Conservation (phyloP, 2,888 invertebrate species). For the Pseudococcus viburni region DNA sequence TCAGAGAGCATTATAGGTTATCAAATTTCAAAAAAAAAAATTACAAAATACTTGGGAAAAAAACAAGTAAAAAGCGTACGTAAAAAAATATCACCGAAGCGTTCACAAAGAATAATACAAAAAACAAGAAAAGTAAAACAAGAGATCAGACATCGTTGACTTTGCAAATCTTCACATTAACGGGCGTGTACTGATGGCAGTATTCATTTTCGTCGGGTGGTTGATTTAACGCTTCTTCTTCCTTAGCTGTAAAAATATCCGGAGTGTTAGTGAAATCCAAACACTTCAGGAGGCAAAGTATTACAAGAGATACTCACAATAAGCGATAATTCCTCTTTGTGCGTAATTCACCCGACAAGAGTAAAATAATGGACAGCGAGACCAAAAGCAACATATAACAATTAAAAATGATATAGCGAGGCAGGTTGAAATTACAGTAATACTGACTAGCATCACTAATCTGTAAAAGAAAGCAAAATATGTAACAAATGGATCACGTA, state of each 20-base stretch:
- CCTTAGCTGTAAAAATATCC: conserved; percentile 68
- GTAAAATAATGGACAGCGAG: conserved; percentile 71
- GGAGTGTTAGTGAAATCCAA: neutral
- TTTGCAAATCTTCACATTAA: conserved; percentile 59
- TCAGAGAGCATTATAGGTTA: neutral
- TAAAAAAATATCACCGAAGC: conserved; percentile 54
- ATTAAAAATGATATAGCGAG: conserved; percentile 69
- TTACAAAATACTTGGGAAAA: conserved; percentile 15
- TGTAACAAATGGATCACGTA: neutral
- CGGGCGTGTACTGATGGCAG: conserved; percentile 61
- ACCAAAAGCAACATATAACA: conserved; percentile 71
- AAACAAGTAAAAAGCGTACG: conserved; percentile 48
- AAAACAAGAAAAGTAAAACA: conserved; percentile 2
- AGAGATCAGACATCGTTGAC: conserved; percentile 50
- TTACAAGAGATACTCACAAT: conserved; percentile 68
- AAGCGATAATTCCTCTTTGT: conserved; percentile 71
- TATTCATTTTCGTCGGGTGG: conserved; percentile 68
- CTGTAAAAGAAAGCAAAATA: conserved; percentile 68
- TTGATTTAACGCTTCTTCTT: conserved; percentile 69
- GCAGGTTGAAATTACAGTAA: conserved; percentile 70
- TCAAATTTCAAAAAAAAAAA: conserved; percentile 15
- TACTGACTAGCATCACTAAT: conserved; percentile 70
- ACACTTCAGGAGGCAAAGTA: neutral
- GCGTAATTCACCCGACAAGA: conserved; percentile 71
- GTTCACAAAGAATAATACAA: conserved; percentile 28